These are phyloP conservation scores for Pollenia angustigena DNA, from an alignment of 2,888 invertebrate species.

Conservation along the genomic window DNA sequence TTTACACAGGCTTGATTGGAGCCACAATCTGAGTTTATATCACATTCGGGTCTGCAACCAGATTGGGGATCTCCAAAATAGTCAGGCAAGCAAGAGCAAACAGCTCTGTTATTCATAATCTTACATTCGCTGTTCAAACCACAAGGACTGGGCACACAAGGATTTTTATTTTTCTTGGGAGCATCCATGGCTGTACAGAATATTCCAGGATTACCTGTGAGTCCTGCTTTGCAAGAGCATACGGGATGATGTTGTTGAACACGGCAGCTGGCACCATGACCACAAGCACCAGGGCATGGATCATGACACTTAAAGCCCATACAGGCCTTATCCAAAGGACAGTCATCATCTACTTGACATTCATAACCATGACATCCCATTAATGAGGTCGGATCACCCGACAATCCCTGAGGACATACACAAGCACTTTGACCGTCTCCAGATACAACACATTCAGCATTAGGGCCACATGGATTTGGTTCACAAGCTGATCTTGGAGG, in stretches of 20 bases:
- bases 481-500: constrained; percentile 89
- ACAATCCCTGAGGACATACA: constrained; percentile 89
- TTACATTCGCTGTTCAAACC: constrained; percentile 92
- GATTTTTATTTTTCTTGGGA: constrained; percentile 86
- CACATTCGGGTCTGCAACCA: constrained; percentile 92
- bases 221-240: constrained; percentile 89
- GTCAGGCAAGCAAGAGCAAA: constrained; percentile 91
- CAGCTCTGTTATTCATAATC: constrained; percentile 88
- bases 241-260: constrained; percentile 92
- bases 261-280: constrained; percentile 89
- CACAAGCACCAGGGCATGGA: constrained; percentile 93
- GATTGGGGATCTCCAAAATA: constrained; percentile 91
- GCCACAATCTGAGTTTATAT: constrained; percentile 92
- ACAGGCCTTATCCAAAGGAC: constrained; percentile 89
- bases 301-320: constrained; percentile 92
- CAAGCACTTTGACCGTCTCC: constrained; percentile 89
- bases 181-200: constrained; percentile 87
- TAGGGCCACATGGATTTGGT: constrained; percentile 92
- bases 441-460: constrained; percentile 89
- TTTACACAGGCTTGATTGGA: constrained; percentile 90
- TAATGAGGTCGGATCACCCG: constrained; percentile 90
- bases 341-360: constrained; percentile 92
- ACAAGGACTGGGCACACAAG: constrained; percentile 91
- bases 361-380: constrained; percentile 91
- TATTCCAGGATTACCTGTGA: constrained; percentile 91